Conservation (phyloP, 2,888 invertebrate genomes). For the Troilus luridus region DNA sequence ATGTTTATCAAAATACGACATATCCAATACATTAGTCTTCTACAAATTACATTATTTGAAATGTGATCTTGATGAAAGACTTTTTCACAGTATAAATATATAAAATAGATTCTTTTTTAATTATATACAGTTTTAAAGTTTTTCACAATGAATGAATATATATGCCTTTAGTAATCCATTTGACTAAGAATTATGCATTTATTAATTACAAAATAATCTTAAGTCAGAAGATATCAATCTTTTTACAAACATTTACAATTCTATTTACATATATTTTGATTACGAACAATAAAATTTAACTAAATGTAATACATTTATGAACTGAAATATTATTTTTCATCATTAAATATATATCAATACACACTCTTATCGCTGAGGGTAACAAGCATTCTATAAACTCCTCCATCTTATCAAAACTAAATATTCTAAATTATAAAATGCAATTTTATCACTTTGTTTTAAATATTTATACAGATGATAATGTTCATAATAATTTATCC, state of each 20-base stretch:
- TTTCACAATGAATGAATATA: no score
- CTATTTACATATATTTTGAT: constrained; percentile 37
- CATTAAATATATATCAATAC: background rate
- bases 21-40: no score
- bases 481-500: background rate
- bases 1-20: no score
- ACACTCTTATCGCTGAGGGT: background rate
- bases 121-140: no score
- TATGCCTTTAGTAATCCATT: no score
- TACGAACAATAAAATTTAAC: constrained; percentile 19
- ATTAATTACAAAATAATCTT: constrained; percentile 23
- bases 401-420: constrained; percentile 6
- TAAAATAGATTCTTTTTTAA: no score
- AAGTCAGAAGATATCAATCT: background rate
- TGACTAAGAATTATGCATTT: constrained; percentile 1
- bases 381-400: constrained; percentile 23
- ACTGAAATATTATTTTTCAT: background rate
- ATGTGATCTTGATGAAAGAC: no score
- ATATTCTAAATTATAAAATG: constrained; percentile 10
- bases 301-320: constrained; percentile 23
- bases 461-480: background rate
- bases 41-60: no score
- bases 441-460: constrained; percentile 33
- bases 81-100: no score
- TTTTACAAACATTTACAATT: constrained; percentile 41